These are phyloP conservation scores for Enteromius fasciolatus DNA, from an alignment of 2,797 vertebrate species.

Conservation along the genomic window DNA sequence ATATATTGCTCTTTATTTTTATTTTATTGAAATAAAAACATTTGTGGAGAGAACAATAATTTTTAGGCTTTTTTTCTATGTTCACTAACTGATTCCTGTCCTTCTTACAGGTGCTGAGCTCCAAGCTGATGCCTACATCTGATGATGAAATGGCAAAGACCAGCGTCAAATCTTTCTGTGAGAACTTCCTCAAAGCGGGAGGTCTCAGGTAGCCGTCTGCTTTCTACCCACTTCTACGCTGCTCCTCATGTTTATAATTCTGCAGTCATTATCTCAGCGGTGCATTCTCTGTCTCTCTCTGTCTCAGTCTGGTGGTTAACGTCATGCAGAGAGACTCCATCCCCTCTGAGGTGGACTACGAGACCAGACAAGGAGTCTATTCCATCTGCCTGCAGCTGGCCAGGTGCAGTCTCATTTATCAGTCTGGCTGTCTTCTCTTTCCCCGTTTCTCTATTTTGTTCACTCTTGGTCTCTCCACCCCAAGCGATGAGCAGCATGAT, in stretches of 20 bases:
- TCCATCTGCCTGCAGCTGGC: conserved; percentile 98
- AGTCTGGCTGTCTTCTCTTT: conserved; percentile 13
- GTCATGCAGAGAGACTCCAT: conserved; percentile 99
- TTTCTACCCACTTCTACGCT: background rate
- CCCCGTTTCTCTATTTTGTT: background rate
- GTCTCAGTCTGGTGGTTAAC: conserved; percentile 93
- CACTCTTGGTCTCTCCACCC: background rate
- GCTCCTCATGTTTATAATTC: background rate
- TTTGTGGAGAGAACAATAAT: background rate
- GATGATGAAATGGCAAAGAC: conserved; percentile 99
- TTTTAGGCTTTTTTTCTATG: background rate
- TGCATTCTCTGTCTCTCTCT: conserved; percentile 15
- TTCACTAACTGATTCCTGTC: background rate
- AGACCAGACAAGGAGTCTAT: conserved; percentile 97
- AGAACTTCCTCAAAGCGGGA: conserved; percentile 98
- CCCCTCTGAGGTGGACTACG: conserved; percentile 98
- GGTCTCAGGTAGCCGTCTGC: conserved; percentile 87
- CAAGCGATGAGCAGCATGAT: background rate
- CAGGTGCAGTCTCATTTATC: conserved; percentile 76
- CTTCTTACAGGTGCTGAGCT: conserved; percentile 89
- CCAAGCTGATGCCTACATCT: conserved; percentile 98
- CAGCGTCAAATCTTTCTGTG: conserved; percentile 98
- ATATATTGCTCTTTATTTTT: no score
- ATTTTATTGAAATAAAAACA: background rate
- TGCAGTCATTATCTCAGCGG: conserved; percentile 31